Evolutionary conservation across 1,140 invertebrate genomes (phyloP).

Genomic region (Trypoxylus dichotomus): DNA sequence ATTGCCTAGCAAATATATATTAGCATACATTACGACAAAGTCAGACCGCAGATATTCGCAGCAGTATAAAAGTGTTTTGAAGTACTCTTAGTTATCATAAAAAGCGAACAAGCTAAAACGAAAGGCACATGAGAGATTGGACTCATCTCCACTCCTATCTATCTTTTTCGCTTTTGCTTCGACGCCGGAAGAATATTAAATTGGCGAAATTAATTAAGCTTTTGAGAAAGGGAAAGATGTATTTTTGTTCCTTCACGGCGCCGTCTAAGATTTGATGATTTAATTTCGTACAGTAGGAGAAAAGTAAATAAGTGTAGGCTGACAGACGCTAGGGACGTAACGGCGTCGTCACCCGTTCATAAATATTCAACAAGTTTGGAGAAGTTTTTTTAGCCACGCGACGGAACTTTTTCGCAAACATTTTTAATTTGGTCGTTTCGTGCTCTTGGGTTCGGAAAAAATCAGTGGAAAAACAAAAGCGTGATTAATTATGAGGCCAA

Average conservation of each 20-base stretch:
- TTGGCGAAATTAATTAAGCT: constrained; percentile 3
- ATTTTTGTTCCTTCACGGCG: not conserved
- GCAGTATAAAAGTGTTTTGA: too few species aligned
- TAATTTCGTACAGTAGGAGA: not conserved
- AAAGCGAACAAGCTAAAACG: not conserved
- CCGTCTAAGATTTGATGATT: not conserved
- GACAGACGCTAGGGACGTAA: not conserved
- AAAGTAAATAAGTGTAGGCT: not conserved
- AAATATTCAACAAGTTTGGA: not conserved
- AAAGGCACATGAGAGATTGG: not conserved
- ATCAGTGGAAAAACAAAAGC: not conserved
- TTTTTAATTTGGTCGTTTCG: not conserved
- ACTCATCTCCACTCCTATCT: not conserved
- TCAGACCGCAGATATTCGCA: too few species aligned
- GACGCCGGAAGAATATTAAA: not conserved
- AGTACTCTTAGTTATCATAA: too few species aligned
- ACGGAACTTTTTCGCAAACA: not conserved
- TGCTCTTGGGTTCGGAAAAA: not conserved
- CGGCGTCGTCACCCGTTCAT: not conserved
- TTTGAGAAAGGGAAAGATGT: not conserved
- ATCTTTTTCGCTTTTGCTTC: not conserved
- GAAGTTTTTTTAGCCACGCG: not conserved
- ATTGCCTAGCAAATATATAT: not conserved
- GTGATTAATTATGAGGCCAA: not conserved
- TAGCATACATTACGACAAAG: not conserved